Evolutionary conservation across 1,140 invertebrate genomes (phyloP).

Genomic region (Macrobrachium rosenbergii): DNA sequence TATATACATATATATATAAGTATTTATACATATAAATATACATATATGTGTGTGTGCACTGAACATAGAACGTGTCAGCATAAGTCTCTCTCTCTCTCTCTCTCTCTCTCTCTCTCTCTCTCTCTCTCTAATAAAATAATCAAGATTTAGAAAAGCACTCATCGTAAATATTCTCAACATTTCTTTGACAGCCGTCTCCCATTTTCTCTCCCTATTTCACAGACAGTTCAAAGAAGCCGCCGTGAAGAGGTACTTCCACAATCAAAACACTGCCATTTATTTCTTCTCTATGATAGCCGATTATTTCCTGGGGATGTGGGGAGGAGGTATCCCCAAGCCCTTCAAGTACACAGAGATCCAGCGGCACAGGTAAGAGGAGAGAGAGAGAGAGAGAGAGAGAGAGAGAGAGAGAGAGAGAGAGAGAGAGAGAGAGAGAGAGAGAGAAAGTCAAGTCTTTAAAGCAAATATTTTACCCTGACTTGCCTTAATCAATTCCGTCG

Average conservation of each 20-base stretch:
- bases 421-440: conserved; percentile 8
- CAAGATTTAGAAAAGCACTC: neutral
- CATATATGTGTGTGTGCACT: no score
- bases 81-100: conserved; percentile 30
- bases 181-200: neutral
- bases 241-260: conserved; percentile 95
- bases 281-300: conserved; percentile 98
- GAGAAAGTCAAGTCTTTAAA: no score
- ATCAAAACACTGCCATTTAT: conserved; percentile 95
- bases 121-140: conserved; percentile 3
- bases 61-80: no score
- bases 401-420: conserved; percentile 8
- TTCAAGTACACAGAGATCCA: conserved; percentile 98
- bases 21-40: no score
- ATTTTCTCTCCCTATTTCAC: neutral
- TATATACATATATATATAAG: neutral
- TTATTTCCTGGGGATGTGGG: conserved; percentile 97
- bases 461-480: no score
- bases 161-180: no score
- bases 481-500: no score
- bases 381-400: neutral
- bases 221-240: conserved; percentile 95
- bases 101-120: conserved; percentile 27
- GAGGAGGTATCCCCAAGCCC: conserved; percentile 91
- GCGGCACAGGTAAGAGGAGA: conserved; percentile 78